phyloP scores from a whole-genome alignment of 2,888 invertebrate genomes.

The Papilio demoleus region DNA sequence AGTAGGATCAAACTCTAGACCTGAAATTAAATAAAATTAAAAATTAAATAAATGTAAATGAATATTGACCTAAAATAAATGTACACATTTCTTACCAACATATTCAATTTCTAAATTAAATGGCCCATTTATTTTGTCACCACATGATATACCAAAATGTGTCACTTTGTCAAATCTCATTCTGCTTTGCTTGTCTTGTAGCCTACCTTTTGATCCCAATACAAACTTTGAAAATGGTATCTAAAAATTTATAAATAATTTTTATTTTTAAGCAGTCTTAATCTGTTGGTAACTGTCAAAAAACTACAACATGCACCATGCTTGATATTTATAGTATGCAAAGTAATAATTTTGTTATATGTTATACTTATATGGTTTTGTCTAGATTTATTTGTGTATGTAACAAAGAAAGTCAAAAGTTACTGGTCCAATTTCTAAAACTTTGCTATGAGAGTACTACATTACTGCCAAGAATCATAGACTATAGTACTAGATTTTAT shows the following conservation, averaged over 20 bases:
- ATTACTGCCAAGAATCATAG: too few relatives aligned
- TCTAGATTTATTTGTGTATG: too few relatives aligned
- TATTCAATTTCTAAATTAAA: conserved; percentile 94
- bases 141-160: conserved; percentile 92
- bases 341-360: too few relatives aligned
- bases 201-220: conserved; percentile 90
- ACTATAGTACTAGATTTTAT: too few relatives aligned
- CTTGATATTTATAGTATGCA: too few relatives aligned
- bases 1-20: conserved; percentile 90
- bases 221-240: conserved; percentile 98
- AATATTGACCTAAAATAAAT: background rate
- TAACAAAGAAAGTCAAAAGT: too few relatives aligned
- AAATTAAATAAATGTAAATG: background rate
- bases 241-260: conserved; percentile 75
- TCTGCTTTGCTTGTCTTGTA: conserved; percentile 91
- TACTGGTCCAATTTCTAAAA: too few relatives aligned
- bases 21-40: conserved; percentile 57
- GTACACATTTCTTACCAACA: conserved; percentile 83
- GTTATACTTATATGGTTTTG: too few relatives aligned
- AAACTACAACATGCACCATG: too few relatives aligned
- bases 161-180: conserved; percentile 85
- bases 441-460: too few relatives aligned
- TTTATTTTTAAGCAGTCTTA: too few relatives aligned
- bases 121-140: conserved; percentile 90
- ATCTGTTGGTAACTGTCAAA: too few relatives aligned